Percentiles rank a stretch among this genome's conserved stretches.
Conservation (phyloP, 2,797 vertebrate genomes). For the Manis pentadactyla region DNA sequence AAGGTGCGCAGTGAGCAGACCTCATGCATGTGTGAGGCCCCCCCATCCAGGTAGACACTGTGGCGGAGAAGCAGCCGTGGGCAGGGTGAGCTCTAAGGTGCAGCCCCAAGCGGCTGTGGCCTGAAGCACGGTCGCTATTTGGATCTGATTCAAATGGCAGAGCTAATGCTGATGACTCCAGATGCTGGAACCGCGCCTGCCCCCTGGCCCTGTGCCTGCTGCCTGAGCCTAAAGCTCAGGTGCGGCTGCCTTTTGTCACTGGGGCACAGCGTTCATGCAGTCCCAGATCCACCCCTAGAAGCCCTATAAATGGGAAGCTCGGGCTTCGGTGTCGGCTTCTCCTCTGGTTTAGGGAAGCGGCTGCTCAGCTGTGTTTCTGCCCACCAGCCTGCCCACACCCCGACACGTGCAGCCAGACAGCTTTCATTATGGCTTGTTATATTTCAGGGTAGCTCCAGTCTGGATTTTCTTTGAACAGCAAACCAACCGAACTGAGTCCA, state of each 20-base stretch:
- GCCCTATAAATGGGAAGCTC: conserved; percentile 56
- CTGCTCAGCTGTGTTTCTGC: neutral
- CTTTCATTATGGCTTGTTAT: neutral
- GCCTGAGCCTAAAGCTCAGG: conserved; percentile 1
- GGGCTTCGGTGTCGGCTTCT: neutral
- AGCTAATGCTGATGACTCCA: too few species aligned
- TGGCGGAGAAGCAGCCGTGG: neutral
- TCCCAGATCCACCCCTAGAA: conserved; percentile 2
- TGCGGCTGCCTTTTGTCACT: neutral
- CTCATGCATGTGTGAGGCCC: neutral
- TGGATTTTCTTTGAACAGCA: neutral
- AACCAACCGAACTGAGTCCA: neutral
- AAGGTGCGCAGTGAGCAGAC: neutral
- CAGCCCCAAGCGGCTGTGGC: neutral
- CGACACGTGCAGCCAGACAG: neutral
- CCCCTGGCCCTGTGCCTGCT: too few species aligned
- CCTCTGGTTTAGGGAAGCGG: neutral
- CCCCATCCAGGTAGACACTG: neutral
- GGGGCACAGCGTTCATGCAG: neutral
- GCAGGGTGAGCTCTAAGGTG: neutral
- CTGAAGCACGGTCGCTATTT: neutral
- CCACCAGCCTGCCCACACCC: neutral
- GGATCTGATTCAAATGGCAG: neutral
- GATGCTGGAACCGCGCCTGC: too few species aligned
- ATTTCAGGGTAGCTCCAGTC: neutral